A percentile compares a stretch with the other conserved stretches of the same genome.
Conservation (phyloP, 1,140 invertebrate species). For the Bombyx mandarina region DNA sequence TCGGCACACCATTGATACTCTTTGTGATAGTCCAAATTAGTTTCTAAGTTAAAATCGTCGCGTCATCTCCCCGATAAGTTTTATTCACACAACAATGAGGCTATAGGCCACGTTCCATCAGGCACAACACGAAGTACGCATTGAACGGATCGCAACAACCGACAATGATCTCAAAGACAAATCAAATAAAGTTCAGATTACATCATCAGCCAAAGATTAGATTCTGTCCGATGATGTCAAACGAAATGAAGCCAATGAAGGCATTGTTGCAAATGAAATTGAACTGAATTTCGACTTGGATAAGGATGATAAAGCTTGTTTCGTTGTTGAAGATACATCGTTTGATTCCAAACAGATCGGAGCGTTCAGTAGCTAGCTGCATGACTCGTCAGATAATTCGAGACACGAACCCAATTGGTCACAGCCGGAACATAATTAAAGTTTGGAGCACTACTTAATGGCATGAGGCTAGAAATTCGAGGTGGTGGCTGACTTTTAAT, state of each 20-base stretch:
- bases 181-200: slow-evolving; percentile 53
- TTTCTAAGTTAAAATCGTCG: slow-evolving; percentile 58
- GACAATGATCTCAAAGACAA: slow-evolving; percentile 36
- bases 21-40: slow-evolving; percentile 69
- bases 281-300: slow-evolving; percentile 26
- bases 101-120: slow-evolving; percentile 58
- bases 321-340: slow-evolving; percentile 8
- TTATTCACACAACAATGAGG: slow-evolving; percentile 62
- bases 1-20: slow-evolving; percentile 60
- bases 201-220: slow-evolving; percentile 22
- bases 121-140: slow-evolving; percentile 46
- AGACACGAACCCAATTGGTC: slow-evolving; percentile 69
- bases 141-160: slow-evolving; percentile 34
- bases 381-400: slow-evolving; percentile 63
- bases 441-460: slow-evolving; percentile 68
- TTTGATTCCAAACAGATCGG: slow-evolving; percentile 27
- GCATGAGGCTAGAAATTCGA: slow-evolving; percentile 65
- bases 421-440: slow-evolving; percentile 70
- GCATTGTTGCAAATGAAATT: slow-evolving; percentile 30
- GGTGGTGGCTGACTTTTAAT: slow-evolving; percentile 68
- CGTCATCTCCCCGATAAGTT: slow-evolving; percentile 62
- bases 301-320: slow-evolving; percentile 33
- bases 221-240: slow-evolving; percentile 8
- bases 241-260: slow-evolving; percentile 36
- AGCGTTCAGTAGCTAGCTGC: slow-evolving; percentile 66